Evolutionary conservation across 2,888 invertebrate species (phyloP), one percentile per base, ranked within the genome.

Genomic region (Branchipolynoe longqiensis): DNA sequence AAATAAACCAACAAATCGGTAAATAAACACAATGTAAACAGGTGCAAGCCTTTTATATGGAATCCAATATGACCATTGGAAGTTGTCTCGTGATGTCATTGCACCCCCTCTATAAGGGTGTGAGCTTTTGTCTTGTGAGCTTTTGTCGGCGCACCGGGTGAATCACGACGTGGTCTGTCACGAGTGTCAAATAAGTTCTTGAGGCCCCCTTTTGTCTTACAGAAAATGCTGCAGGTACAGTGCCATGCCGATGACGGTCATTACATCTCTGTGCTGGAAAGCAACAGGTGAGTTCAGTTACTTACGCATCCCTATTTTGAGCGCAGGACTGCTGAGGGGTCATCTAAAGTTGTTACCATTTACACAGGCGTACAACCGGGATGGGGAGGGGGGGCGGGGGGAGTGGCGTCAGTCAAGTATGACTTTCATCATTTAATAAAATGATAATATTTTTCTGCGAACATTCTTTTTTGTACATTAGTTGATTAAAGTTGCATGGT

Each of bases 261-360:
- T 12, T 73, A 73, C 36, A n/a, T 1, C 41, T 73, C 73, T 18
- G 73, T 73, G 14, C 73, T 73, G 2, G 73, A 73, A 33, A 38
- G 33, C 3, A 73, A 73, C 25, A 73, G 73, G 73, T 73, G 1
- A 38, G 40, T 14, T 33, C 38, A 4, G 0, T 28, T 62, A 4
- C 18, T 25, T 62, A 14, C 31, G 0, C 4, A 28, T 12, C 3
- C 25, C 3, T 2, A 31, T 25, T 62, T 62, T 3, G 56, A 4
- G 25, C 25, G 22, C 3, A 56, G 22, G 56, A 14, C 25, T 56
- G 6, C 3, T 22, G 25, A 1, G 56, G 3, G 56, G 12, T 3
- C 62, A 6, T 62, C 48, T 12, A 12, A 48, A 48, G 18, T 48
- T 48, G 8, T 48, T 48, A 48, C 8, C 48, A 62, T 28, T 2